These are phyloP conservation scores for Lagopus leucura DNA, from an alignment of 2,113 vertebrate genomes.

Conservation along the genomic window DNA sequence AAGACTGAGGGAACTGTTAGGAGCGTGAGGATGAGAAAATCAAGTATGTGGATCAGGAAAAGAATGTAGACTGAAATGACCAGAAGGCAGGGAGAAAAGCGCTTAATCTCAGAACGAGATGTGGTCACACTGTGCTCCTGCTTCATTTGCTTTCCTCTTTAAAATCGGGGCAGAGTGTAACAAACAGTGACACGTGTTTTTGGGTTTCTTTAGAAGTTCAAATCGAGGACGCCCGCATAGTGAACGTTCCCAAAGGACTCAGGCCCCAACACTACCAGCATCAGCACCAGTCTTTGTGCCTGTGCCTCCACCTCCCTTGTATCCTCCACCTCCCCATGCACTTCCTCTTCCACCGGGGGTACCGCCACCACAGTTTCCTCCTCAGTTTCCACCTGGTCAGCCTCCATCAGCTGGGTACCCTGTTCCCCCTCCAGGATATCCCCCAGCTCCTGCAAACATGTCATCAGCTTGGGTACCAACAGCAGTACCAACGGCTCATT, in stretches of 20 bases:
- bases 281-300: conserved; percentile 83
- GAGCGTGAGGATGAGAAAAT: neutral
- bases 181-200: conserved; percentile 71
- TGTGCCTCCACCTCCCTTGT: conserved; percentile 83
- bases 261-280: conserved; percentile 80
- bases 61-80: neutral
- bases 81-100: neutral
- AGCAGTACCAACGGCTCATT: conserved; percentile 82
- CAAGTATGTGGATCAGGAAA: neutral
- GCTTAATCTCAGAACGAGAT: neutral
- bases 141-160: conserved; percentile 17
- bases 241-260: conserved; percentile 82
- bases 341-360: conserved; percentile 87
- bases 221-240: conserved; percentile 81
- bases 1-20: neutral
- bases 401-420: conserved; percentile 85
- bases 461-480: conserved; percentile 88
- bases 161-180: conserved; percentile 18
- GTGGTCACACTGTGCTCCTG: neutral
- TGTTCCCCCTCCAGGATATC: conserved; percentile 91
- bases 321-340: conserved; percentile 84
- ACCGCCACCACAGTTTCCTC: conserved; percentile 83
- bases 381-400: conserved; percentile 88
- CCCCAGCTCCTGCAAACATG: conserved; percentile 84
- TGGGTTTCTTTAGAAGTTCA: conserved; percentile 79